Percentiles rank a stretch among this genome's conserved stretches.
These are phyloP conservation scores for Orthosia gothica DNA, from an alignment of 2,888 invertebrate genomes.

Conservation along the genomic window DNA sequence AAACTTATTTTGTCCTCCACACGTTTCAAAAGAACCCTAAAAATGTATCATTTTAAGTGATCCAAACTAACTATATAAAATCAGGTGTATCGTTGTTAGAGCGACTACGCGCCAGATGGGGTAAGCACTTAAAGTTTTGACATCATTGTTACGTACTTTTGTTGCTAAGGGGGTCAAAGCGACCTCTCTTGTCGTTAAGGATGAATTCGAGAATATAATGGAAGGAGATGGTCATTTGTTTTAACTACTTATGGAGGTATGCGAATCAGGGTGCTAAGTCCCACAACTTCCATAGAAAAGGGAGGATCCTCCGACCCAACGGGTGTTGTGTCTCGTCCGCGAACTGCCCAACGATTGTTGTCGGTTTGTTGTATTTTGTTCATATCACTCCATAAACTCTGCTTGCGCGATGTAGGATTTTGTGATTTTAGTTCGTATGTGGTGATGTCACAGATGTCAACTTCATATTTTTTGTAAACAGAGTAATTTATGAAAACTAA, in stretches of 20 bases:
- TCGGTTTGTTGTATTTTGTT: no score
- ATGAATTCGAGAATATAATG: slow-evolving; percentile 16
- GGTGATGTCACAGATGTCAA: no score
- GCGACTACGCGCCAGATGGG: slow-evolving; percentile 43
- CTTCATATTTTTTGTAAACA: no score
- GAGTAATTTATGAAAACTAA: no score
- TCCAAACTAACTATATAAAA: slow-evolving; percentile 37
- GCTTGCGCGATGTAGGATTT: no score
- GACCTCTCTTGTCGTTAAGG: not conserved
- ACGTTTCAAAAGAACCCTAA: not conserved
- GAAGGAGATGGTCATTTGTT: slow-evolving; percentile 12
- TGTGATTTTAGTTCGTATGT: no score
- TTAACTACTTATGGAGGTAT: slow-evolving; percentile 5
- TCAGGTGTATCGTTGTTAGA: slow-evolving; percentile 22
- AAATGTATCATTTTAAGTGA: not conserved
- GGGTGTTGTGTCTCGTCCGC: no score
- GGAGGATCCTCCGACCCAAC: no score
- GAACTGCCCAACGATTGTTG: no score
- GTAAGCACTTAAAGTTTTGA: slow-evolving; percentile 42
- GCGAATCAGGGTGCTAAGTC: no score
- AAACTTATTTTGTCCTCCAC: not conserved
- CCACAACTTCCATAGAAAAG: no score
- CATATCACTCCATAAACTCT: no score
- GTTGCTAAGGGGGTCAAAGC: slow-evolving; percentile 26
- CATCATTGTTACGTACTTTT: slow-evolving; percentile 43